Evolutionary conservation across 2,888 invertebrate species (phyloP), one percentile per base, ranked within the genome.

Genomic region (Drosophila macrothrix): DNA sequence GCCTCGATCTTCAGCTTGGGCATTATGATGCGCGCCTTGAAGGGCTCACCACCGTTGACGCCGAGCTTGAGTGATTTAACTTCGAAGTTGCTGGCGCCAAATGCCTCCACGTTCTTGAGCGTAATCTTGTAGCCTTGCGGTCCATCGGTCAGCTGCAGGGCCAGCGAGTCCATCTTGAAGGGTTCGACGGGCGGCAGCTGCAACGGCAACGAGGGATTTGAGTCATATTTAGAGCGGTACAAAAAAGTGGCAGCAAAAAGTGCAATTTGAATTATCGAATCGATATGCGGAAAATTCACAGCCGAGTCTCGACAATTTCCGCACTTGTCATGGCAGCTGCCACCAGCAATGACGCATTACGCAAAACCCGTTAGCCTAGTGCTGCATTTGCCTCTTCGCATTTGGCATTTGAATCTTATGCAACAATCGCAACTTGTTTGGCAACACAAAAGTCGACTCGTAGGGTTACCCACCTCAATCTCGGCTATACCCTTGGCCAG

Each of bases 151-250:
- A 93, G 93, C 87, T 93, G 94, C 84, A 96, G 92, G 19, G 95
- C 94, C 33, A 96, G 88, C 78, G 95, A 94, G 73, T 95, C 95
- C 94, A 96, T 94, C 67, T 94, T 92, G 84, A 96, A 95, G 4
- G 96, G 96, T 90, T 96, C 96, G 61, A 96, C 94, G 2, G 95
- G 94, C 3, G 96, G 96, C 79, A 96, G 88, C 93, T 93, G 75
- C 3, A 84, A 84, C 16, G 9, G 16, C 16, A 14, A 55, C 16
- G 19, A 19, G 19, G 43, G 12, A 7, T 22, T 9, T 19, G 43
- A 16, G 19, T 7, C n/a, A 46, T 35, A 54, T 56, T 61, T 49
- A 25, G 37, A 39, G 10, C 31, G 33, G 29, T 33, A 39, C 19
- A 39, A 28, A 50, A 37, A 59, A 22, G 49, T 54, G 28, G 28